These are phyloP conservation scores for Lophotis ruficrista DNA, from an alignment of 2,113 vertebrate species.

Conservation along the genomic window DNA sequence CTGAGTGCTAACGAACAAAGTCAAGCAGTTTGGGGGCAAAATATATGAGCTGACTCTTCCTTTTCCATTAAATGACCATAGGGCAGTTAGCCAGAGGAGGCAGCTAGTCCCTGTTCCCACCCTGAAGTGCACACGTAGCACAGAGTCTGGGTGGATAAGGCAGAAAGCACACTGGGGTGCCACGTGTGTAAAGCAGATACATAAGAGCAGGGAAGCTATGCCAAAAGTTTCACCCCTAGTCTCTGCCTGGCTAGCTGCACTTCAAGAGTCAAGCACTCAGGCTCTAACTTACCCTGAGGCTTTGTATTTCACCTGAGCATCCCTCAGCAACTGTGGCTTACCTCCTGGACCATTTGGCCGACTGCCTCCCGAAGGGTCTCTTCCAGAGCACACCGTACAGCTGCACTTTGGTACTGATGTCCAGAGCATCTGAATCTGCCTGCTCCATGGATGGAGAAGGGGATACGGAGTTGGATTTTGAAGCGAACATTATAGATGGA, in stretches of 20 bases:
- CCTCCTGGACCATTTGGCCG: slow-evolving; percentile 96
- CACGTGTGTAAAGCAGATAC: fast-evolving
- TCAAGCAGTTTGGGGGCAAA: neutral
- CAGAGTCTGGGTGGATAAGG: neutral
- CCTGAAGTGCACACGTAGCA: fast-evolving
- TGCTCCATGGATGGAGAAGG: slow-evolving; percentile 92
- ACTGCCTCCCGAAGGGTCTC: slow-evolving; percentile 91
- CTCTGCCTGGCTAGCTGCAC: neutral
- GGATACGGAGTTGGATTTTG: slow-evolving; percentile 79
- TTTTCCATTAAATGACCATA: neutral
- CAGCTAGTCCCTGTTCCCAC: neutral
- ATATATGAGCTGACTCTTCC: neutral
- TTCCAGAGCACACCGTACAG: slow-evolving; percentile 96
- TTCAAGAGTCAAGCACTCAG: neutral
- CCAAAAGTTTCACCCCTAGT: neutral
- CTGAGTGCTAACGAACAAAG: neutral
- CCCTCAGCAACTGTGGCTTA: slow-evolving; percentile 54
- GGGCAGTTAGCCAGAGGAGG: neutral
- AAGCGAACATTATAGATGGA: slow-evolving; percentile 77
- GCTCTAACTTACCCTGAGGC: neutral
- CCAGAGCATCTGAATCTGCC: slow-evolving; percentile 86
- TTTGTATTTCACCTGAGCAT: neutral
- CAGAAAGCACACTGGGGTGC: neutral
- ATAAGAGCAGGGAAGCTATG: neutral
- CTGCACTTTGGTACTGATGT: slow-evolving; percentile 98